Evolutionary conservation across 2,888 invertebrate genomes (phyloP).

Genomic region (Lepidochitona cinerea): DNA sequence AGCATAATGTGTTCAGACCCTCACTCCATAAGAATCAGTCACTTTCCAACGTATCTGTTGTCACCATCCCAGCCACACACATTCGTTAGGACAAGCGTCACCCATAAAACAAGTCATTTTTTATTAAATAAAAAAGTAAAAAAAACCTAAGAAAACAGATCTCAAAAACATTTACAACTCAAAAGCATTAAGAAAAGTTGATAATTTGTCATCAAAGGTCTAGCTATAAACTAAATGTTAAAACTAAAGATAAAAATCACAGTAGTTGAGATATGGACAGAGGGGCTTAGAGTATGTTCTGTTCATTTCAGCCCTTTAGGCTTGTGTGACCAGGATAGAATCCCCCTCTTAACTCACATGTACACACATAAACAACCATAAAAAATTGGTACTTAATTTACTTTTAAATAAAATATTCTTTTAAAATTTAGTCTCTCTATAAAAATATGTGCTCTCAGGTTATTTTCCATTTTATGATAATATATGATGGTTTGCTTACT

Average conservation of each 20-base stretch:
- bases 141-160: too few relatives aligned
- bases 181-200: too few relatives aligned
- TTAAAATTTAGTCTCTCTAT: constrained; percentile 8
- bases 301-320: not conserved
- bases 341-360: not conserved
- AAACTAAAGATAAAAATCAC: not conserved
- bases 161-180: too few relatives aligned
- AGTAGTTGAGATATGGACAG: not conserved
- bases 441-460: constrained; percentile 9
- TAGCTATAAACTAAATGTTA: not conserved
- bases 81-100: too few relatives aligned
- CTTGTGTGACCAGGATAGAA: not conserved
- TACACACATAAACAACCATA: constrained; percentile 6
- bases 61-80: too few relatives aligned
- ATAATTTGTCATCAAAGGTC: too few relatives aligned
- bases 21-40: too few relatives aligned
- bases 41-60: too few relatives aligned
- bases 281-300: not conserved
- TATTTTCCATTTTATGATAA: not conserved
- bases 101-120: too few relatives aligned
- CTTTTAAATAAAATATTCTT: constrained; percentile 6
- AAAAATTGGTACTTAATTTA: constrained; percentile 6
- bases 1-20: too few relatives aligned
- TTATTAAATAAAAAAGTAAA: too few relatives aligned
- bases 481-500: not conserved